Evolutionary conservation across 1,140 invertebrate species (phyloP), one percentile per base, ranked within the genome.

Genomic region (Bombus terrestris): DNA sequence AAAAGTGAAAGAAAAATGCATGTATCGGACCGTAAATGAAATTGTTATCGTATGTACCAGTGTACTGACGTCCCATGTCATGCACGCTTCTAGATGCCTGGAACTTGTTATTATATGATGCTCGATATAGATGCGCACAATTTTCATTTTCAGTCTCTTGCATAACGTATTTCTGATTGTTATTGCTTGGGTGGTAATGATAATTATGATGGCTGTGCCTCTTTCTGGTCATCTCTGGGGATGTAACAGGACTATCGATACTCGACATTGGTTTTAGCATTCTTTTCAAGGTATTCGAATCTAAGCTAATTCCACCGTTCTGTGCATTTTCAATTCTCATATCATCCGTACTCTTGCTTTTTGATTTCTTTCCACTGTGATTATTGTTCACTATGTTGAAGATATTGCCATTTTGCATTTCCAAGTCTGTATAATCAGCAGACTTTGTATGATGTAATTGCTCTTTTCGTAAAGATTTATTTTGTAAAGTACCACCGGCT

Each of bases 211-310:
- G 96, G 85, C 95, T 96, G 80, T 96, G 95, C 35, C 97, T 95
- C 39, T 98, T 96, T 35, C 97, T 96, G 1, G 97, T 97, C 97
- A 98, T 98, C 96, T 98, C 98, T 15, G 98, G 98, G 81, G 98
- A 98, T 25, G 98, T 98, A 18, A 98, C 98, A 8, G 98, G 98
- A 93, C 97, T 98, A 91, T 98, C 98, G 81, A 97, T 97, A 90
- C 97, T 97, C 39, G 98, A 97, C 96, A 99, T 98, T 39, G 98
- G 98, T 91, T 99, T 99, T 86, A 99, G 95, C 98, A 99, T 98
- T 71, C 98, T 96, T 93, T 99, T 99, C 87, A 99, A 95, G 2
- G 98, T 99, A 93, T 98, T 98, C 88, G 98, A 98, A 94, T 98
- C 98, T 92, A 96, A 89, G 91, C 94, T 96, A 85, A 96, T 94